These are phyloP conservation scores for Sebastes oblongus DNA, from an alignment of 2,797 vertebrate genomes.

Conservation along the genomic window DNA sequence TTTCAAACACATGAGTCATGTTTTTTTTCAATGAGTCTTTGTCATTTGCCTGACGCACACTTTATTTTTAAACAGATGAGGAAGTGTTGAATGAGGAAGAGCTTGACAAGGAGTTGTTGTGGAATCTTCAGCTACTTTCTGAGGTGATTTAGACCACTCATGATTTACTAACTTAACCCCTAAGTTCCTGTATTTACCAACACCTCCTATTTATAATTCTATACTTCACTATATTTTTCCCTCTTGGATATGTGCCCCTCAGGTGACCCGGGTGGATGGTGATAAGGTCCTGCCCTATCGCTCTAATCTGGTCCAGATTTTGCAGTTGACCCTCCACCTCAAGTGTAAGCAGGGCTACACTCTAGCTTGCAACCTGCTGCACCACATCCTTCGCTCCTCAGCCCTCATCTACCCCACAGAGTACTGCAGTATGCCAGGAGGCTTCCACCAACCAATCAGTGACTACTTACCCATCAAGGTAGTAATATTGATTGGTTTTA, in stretches of 20 bases:
- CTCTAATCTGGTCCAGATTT: slow-evolving; percentile 91
- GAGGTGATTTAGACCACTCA: slow-evolving; percentile 84
- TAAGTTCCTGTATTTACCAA: not conserved
- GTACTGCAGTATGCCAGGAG: slow-evolving; percentile 96
- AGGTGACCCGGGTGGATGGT: slow-evolving; percentile 96
- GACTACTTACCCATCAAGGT: slow-evolving; percentile 97
- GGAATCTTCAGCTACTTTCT: slow-evolving; percentile 97
- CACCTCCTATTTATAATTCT: not conserved
- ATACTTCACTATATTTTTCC: not conserved
- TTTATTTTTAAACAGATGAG: slow-evolving; percentile 85
- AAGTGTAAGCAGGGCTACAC: slow-evolving; percentile 98
- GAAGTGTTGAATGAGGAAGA: slow-evolving; percentile 95
- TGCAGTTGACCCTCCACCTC: slow-evolving; percentile 91
- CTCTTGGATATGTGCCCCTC: not conserved
- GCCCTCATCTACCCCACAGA: slow-evolving; percentile 96
- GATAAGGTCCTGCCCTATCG: slow-evolving; percentile 92
- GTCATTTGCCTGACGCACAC: not conserved
- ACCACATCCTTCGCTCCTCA: slow-evolving; percentile 93
- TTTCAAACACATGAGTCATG: not conserved
- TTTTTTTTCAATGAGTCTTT: not conserved
- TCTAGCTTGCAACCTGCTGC: slow-evolving; percentile 94
- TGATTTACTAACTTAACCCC: not conserved
- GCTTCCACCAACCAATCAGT: slow-evolving; percentile 88
- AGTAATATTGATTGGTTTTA: slow-evolving; percentile 24
- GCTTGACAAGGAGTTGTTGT: slow-evolving; percentile 95